These are phyloP conservation scores for Mythimna vitellina DNA, from an alignment of 2,888 invertebrate species.

Conservation along the genomic window DNA sequence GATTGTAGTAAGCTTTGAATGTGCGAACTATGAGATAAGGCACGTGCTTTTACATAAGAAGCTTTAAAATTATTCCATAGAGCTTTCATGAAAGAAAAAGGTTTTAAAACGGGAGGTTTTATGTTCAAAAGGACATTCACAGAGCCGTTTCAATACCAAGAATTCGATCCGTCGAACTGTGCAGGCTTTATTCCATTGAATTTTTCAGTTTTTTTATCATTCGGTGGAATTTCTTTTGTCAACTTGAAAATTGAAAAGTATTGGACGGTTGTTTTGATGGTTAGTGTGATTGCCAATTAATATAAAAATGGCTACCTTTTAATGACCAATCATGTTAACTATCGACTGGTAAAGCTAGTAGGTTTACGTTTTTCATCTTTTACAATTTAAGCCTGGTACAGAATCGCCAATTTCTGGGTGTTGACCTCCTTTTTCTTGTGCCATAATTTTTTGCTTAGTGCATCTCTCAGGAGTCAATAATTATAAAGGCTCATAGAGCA, in stretches of 20 bases:
- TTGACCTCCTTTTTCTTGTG: too few species aligned
- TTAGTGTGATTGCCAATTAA: slow-evolving; percentile 27
- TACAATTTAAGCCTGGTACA: too few species aligned
- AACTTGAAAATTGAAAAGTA: background rate
- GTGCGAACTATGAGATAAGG: slow-evolving; percentile 23
- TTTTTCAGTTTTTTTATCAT: background rate
- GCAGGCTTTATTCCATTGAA: background rate
- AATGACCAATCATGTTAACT: slow-evolving; percentile 28
- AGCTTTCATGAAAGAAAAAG: background rate
- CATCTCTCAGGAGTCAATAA: too few species aligned
- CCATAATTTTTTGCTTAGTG: too few species aligned
- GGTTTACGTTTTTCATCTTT: too few species aligned
- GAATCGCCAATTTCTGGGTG: too few species aligned
- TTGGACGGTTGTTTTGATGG: background rate
- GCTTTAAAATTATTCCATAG: slow-evolving; percentile 20
- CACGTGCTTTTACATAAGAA: slow-evolving; percentile 10
- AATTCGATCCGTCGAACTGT: slow-evolving; percentile 3
- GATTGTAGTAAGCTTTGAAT: slow-evolving; percentile 11
- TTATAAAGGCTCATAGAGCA: too few species aligned
- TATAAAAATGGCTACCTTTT: background rate
- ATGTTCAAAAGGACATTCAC: slow-evolving; percentile 15
- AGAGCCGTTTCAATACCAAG: slow-evolving; percentile 5
- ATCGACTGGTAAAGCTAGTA: background rate
- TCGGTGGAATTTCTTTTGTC: background rate
- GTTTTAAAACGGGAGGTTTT: slow-evolving; percentile 1